These are phyloP conservation scores for Lytechinus pictus DNA, from an alignment of 35 echinoderm and acorn worm species.

Conservation along the genomic window DNA sequence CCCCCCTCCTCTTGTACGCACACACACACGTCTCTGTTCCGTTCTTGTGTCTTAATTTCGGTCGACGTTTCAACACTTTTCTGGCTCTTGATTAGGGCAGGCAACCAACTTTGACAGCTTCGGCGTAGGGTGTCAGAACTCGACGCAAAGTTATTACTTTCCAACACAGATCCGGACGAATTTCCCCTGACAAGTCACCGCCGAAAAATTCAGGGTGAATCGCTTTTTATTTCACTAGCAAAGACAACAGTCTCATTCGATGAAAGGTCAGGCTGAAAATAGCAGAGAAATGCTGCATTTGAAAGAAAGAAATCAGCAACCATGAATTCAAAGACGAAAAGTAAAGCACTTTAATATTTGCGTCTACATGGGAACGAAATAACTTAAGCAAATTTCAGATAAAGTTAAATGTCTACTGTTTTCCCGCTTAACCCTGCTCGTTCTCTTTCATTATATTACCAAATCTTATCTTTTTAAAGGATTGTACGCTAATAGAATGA, in stretches of 20 bases:
- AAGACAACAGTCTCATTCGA: neutral
- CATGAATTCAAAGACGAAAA: too few relatives aligned
- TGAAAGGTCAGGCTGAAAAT: too few relatives aligned
- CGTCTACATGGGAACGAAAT: too few relatives aligned
- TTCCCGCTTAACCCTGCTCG: too few relatives aligned
- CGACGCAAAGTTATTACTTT: constrained; percentile 28
- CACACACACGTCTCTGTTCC: neutral
- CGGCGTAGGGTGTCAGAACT: neutral
- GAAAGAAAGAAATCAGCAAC: too few relatives aligned
- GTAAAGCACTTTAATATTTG: too few relatives aligned
- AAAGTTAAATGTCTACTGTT: too few relatives aligned
- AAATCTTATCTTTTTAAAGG: too few relatives aligned
- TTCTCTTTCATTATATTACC: too few relatives aligned
- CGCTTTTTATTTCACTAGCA: neutral
- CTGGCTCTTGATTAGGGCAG: neutral
- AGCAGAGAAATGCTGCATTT: too few relatives aligned
- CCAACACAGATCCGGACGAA: neutral
- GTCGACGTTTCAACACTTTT: constrained; percentile 42
- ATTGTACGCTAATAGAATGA: too few relatives aligned
- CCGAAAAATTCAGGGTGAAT: neutral
- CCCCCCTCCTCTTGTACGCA: neutral
- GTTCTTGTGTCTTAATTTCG: neutral
- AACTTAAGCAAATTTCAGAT: too few relatives aligned
- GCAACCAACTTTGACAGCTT: constrained; percentile 30
- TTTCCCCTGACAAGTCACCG: constrained; percentile 12